These are phyloP conservation scores for Exaiptasia diaphana DNA, from an alignment of 64 coral and sea anemone species.

Conservation along the genomic window DNA sequence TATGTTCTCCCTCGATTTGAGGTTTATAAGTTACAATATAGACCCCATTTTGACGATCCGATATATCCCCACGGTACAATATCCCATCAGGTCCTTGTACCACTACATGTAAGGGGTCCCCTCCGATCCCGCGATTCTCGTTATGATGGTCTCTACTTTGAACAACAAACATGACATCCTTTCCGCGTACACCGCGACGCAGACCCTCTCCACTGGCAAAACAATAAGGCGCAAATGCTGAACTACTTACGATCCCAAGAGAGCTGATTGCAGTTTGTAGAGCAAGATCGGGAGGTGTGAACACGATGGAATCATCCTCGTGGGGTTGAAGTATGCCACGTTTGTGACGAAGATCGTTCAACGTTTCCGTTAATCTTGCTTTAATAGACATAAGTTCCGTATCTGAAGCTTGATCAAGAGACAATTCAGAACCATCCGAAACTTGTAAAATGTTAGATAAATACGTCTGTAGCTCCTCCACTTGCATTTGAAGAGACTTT, in stretches of 20 bases:
- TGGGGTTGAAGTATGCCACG: slow-evolving; percentile 80
- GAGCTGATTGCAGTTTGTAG: slow-evolving; percentile 98
- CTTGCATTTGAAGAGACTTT: slow-evolving; percentile 90
- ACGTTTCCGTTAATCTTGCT: slow-evolving; percentile 64
- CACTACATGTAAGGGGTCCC: slow-evolving; percentile 72
- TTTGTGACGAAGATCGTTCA: slow-evolving; percentile 89
- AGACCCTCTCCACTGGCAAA: slow-evolving; percentile 80
- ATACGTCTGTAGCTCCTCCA: slow-evolving; percentile 86
- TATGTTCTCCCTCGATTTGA: slow-evolving; percentile 90
- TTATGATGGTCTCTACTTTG: slow-evolving; percentile 96
- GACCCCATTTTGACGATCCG: slow-evolving; percentile 96
- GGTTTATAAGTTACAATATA: slow-evolving; percentile 90
- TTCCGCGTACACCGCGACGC: slow-evolving; percentile 81
- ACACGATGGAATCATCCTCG: slow-evolving; percentile 97
- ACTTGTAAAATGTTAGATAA: slow-evolving; percentile 59
- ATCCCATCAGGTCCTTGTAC: slow-evolving; percentile 90
- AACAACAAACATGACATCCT: slow-evolving; percentile 89
- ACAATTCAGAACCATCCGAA: slow-evolving; percentile 64
- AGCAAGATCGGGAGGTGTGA: slow-evolving; percentile 95
- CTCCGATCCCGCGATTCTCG: slow-evolving; percentile 93
- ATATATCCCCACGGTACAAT: slow-evolving; percentile 85
- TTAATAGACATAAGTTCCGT: slow-evolving; percentile 63
- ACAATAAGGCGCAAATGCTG: slow-evolving; percentile 81
- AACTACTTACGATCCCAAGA: slow-evolving; percentile 91
- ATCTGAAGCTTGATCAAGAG: slow-evolving; percentile 65